These are phyloP conservation scores for Perizoma affinitatum DNA, from an alignment of 2,888 invertebrate species.

Conservation along the genomic window DNA sequence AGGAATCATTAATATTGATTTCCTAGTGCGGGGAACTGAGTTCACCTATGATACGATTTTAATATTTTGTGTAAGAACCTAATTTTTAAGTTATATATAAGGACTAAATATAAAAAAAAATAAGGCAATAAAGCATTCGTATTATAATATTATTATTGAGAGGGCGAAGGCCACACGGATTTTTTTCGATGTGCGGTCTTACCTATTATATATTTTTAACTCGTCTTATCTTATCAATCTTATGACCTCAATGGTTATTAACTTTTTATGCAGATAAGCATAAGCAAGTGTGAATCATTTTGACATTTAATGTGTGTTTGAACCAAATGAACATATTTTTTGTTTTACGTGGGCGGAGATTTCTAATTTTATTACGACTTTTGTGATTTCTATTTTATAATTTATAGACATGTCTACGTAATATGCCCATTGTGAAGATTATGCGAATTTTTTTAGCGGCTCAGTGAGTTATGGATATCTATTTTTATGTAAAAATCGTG, in stretches of 20 bases:
- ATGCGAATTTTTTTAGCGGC: too few relatives aligned
- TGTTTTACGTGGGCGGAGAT: slow-evolving; percentile 18
- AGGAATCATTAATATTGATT: too few relatives aligned
- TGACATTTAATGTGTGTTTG: slow-evolving; percentile 32
- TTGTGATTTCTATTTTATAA: slow-evolving; percentile 14
- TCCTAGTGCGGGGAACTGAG: too few relatives aligned
- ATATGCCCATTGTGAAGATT: slow-evolving; percentile 1
- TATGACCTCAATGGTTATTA: slow-evolving; percentile 38
- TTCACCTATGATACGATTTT: too few relatives aligned
- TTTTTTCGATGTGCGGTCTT: slow-evolving; percentile 15
- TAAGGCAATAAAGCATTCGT: too few relatives aligned
- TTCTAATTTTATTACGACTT: slow-evolving; percentile 37
- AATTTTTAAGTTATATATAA: too few relatives aligned
- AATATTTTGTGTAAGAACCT: too few relatives aligned
- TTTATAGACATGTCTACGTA: slow-evolving; percentile 3
- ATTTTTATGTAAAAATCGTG: too few relatives aligned
- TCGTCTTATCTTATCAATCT: slow-evolving; percentile 36
- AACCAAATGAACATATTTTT: slow-evolving; percentile 32
- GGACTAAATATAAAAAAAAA: too few relatives aligned
- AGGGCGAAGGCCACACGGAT: not conserved
- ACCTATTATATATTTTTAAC: slow-evolving; percentile 3
- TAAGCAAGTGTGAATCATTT: slow-evolving; percentile 40
- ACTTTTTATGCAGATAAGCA: slow-evolving; percentile 37
- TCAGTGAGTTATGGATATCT: too few relatives aligned
- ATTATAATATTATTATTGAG: too few relatives aligned